phyloP scores from a whole-genome alignment of 2,797 vertebrate genomes.

The Carapus acus region DNA sequence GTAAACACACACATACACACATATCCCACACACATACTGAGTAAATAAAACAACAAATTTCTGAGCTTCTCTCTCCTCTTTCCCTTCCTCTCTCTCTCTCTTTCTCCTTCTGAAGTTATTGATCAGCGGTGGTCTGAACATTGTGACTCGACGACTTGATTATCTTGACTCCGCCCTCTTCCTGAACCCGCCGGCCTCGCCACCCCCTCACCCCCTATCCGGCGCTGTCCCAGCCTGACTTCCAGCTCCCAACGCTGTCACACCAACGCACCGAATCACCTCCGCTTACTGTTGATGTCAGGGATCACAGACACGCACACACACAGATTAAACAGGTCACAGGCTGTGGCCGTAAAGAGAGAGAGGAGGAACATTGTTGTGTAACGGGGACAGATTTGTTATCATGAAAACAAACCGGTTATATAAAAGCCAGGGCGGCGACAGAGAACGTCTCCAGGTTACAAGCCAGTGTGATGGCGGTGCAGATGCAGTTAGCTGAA shows the following conservation, averaged over 20 bases:
- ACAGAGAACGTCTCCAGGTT: no score
- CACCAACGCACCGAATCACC: not conserved
- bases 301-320: not conserved
- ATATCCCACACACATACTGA: no score
- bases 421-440: no score
- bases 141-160: not conserved
- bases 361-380: constrained; percentile 24
- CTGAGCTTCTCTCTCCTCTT: not conserved
- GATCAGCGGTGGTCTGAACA: constrained; percentile 8
- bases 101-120: constrained; percentile 3
- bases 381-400: constrained; percentile 9
- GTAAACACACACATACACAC: no score
- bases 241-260: constrained; percentile 1
- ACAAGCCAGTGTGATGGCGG: no score
- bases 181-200: constrained; percentile 22
- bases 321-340: not conserved
- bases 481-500: no score
- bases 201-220: no score
- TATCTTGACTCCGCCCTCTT: not conserved
- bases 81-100: no score
- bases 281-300: constrained; percentile 9
- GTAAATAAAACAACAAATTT: not conserved
- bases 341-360: not conserved
- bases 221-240: constrained; percentile 5
- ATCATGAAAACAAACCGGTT: no score